Evolutionary conservation across 2,888 invertebrate species (phyloP).

Genomic region (Eristalis tenax): DNA sequence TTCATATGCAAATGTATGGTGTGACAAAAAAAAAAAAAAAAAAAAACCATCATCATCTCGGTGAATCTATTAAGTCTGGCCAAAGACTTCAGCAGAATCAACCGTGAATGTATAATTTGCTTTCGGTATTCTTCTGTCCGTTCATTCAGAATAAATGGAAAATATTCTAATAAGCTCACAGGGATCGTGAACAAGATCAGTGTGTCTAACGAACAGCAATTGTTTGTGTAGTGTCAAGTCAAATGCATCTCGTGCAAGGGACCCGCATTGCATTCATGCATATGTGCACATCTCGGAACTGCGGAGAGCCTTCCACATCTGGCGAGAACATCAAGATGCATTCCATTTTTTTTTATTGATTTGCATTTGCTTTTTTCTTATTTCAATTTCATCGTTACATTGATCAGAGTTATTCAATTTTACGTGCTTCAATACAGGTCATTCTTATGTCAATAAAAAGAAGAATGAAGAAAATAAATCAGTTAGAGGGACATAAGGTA

Average conservation of each 20-base stretch:
- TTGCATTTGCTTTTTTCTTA: not conserved
- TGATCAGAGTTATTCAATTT: not conserved
- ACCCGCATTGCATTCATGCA: too few relatives aligned
- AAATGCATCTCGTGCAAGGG: too few relatives aligned
- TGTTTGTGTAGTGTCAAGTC: too few relatives aligned
- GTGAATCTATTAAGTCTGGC: not conserved
- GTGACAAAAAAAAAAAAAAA: too few relatives aligned
- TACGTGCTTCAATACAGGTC: not conserved
- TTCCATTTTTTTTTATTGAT: not conserved
- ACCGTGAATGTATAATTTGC: not conserved
- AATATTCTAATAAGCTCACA: not conserved
- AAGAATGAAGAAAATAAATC: not conserved
- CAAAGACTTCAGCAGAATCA: not conserved
- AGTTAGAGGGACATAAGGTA: not conserved
- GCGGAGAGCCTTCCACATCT: too few relatives aligned
- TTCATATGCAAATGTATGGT: not conserved
- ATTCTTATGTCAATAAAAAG: not conserved
- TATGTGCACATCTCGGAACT: too few relatives aligned
- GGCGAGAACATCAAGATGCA: not conserved
- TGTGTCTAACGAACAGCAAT: too few relatives aligned
- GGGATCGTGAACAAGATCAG: not conserved
- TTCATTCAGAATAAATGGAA: not conserved
- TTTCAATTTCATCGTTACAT: too few relatives aligned
- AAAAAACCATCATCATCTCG: too few relatives aligned
- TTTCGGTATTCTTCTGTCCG: not conserved